Percentiles rank a stretch among this genome's conserved stretches.
Evolutionary conservation across 2,888 invertebrate genomes (phyloP).

Genomic region (Ophion ventricosus): DNA sequence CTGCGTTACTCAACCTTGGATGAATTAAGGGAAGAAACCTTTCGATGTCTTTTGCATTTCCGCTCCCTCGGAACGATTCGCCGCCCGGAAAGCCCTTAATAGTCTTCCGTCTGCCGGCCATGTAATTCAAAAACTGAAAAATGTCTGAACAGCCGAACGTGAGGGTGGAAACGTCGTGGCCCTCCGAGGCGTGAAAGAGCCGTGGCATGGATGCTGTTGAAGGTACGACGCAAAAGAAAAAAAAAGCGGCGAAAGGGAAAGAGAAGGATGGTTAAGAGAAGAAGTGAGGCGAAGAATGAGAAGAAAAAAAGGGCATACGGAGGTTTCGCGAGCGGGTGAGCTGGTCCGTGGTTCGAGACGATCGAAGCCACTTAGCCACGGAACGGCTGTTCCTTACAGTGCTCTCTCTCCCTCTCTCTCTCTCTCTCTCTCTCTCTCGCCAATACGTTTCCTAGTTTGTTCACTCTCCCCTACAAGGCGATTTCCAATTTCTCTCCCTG

Average conservation of each 20-base stretch:
- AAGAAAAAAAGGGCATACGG: constrained; percentile 32
- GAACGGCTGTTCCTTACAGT: constrained; percentile 63
- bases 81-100: constrained; percentile 15
- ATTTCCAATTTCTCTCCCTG: constrained; percentile 79
- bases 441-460: constrained; percentile 15
- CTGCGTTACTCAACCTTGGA: background rate
- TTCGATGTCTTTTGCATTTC: background rate
- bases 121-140: constrained; percentile 39
- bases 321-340: constrained; percentile 42
- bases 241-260: constrained; percentile 4
- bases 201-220: constrained; percentile 31
- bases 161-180: constrained; percentile 14
- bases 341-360: constrained; percentile 70
- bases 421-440: constrained; percentile 26
- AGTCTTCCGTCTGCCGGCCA: constrained; percentile 5
- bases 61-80: background rate
- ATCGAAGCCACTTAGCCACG: constrained; percentile 77
- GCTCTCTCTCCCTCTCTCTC: constrained; percentile 27
- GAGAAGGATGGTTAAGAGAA: constrained; percentile 33
- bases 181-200: constrained; percentile 22
- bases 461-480: constrained; percentile 55
- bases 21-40: constrained; percentile 1
- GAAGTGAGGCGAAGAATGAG: constrained; percentile 61
- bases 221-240: constrained; percentile 25
- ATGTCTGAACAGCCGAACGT: constrained; percentile 40